Conservation (phyloP, 1,140 invertebrate species). For the Heliconius eleuchia region DNA sequence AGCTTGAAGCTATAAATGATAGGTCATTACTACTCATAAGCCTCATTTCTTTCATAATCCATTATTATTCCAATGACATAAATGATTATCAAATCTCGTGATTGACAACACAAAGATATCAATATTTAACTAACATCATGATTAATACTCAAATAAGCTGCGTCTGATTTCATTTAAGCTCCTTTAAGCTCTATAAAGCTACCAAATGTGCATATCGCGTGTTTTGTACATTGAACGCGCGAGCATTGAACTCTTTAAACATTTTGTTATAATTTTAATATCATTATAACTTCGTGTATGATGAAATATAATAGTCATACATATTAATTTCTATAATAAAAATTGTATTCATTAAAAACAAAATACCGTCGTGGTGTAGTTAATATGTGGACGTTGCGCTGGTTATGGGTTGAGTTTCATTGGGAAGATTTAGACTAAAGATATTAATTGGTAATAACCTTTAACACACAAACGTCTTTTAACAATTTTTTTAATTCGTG, state of each 20-base stretch:
- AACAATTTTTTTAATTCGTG: too few species aligned
- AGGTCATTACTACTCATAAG: too few species aligned
- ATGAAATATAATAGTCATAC: not conserved
- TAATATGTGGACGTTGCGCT: not conserved
- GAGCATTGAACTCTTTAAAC: not conserved
- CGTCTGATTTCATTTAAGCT: constrained; percentile 6
- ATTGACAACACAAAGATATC: not conserved
- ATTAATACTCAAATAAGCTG: not conserved
- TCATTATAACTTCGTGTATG: constrained; percentile 1
- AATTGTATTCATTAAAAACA: not conserved
- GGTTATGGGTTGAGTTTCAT: too few species aligned
- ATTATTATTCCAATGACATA: not conserved
- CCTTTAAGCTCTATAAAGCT: not conserved
- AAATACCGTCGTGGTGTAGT: not conserved
- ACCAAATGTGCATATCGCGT: constrained; percentile 2
- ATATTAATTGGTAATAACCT: too few species aligned
- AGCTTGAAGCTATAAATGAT: too few species aligned
- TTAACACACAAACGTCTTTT: too few species aligned
- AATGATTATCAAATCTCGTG: not conserved
- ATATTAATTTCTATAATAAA: not conserved
- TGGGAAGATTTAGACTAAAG: too few species aligned
- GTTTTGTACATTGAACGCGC: not conserved
- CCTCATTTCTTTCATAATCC: not conserved
- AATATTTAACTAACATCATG: not conserved
- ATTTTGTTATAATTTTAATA: constrained; percentile 3